Conservation (phyloP, 2,888 invertebrate species). For the Drosophila prolongata region DNA sequence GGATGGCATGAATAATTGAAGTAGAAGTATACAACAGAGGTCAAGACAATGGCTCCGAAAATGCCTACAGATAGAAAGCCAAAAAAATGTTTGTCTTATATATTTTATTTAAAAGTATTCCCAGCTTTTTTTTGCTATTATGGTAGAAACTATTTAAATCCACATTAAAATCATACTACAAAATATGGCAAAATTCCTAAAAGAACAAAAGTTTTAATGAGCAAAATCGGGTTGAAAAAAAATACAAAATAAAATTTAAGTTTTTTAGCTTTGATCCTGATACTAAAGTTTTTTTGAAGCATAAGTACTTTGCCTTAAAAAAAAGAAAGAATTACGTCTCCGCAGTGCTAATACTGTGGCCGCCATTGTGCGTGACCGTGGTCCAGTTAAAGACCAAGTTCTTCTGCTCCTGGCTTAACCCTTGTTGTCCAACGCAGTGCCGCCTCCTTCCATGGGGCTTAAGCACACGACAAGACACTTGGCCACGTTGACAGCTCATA, state of each 20-base stretch:
- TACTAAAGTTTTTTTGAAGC: too few relatives aligned
- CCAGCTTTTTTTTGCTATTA: too few relatives aligned
- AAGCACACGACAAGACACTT: slow-evolving; percentile 44
- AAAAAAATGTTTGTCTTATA: neutral
- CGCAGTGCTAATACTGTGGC: neutral
- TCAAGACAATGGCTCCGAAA: neutral
- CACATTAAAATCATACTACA: too few relatives aligned
- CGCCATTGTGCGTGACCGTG: slow-evolving; percentile 5
- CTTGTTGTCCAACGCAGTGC: slow-evolving; percentile 31
- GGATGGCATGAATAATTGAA: slow-evolving; percentile 71
- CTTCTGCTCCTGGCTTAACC: slow-evolving; percentile 35
- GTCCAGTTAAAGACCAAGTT: slow-evolving; percentile 28
- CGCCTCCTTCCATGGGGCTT: slow-evolving; percentile 27
- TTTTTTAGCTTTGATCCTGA: too few relatives aligned
- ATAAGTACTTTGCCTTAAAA: too few relatives aligned
- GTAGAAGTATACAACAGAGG: slow-evolving; percentile 52
- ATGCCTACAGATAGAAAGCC: too few relatives aligned
- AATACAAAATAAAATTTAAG: too few relatives aligned
- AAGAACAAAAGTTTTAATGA: too few relatives aligned
- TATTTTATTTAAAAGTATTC: neutral
- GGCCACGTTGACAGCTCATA: slow-evolving; percentile 75
- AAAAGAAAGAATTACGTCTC: neutral
- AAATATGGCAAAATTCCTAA: too few relatives aligned
- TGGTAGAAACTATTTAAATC: too few relatives aligned
- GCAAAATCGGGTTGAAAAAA: too few relatives aligned